A percentile compares a stretch with the other conserved stretches of the same genome.
Evolutionary conservation across 1,140 invertebrate species (phyloP).

Genomic region (Limonius californicus): DNA sequence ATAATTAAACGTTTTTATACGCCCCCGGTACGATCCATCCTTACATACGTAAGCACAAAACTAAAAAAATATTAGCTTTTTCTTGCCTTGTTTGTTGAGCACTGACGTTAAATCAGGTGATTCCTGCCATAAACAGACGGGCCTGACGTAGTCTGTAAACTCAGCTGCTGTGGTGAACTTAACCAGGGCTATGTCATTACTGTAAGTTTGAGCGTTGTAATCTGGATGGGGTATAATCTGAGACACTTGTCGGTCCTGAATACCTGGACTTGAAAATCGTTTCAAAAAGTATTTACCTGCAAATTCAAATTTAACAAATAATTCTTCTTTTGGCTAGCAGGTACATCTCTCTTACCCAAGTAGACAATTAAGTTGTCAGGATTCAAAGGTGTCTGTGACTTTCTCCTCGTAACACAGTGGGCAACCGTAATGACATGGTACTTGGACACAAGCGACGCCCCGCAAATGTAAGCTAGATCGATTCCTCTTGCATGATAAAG

Average conservation of each 20-base stretch:
- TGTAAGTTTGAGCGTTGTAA: slow-evolving; percentile 54
- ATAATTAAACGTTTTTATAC: slow-evolving; percentile 11
- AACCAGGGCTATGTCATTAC: slow-evolving; percentile 64
- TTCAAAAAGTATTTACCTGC: slow-evolving; percentile 42
- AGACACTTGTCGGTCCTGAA: slow-evolving; percentile 46
- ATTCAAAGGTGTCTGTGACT: not conserved
- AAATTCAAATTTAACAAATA: slow-evolving; percentile 9
- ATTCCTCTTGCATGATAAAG: slow-evolving; percentile 41
- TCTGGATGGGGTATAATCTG: slow-evolving; percentile 55
- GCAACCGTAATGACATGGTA: slow-evolving; percentile 56
- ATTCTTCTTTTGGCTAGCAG: not conserved
- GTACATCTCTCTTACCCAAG: slow-evolving; percentile 18
- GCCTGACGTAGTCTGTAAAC: slow-evolving; percentile 52
- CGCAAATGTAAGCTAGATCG: slow-evolving; percentile 60
- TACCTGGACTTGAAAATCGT: slow-evolving; percentile 39
- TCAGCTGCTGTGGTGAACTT: slow-evolving; percentile 49
- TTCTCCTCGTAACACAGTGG: slow-evolving; percentile 50
- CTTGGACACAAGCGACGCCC: slow-evolving; percentile 70
- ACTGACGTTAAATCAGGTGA: slow-evolving; percentile 27
- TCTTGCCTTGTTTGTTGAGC: slow-evolving; percentile 36
- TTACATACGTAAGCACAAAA: too few species aligned
- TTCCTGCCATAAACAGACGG: slow-evolving; percentile 54
- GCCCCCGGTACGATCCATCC: not conserved
- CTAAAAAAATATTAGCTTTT: too few species aligned
- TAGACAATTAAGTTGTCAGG: slow-evolving; percentile 15